Evolutionary conservation across 92 coral and sea anemone genomes (phyloP).

Genomic region (Epizoanthus ramosus): DNA sequence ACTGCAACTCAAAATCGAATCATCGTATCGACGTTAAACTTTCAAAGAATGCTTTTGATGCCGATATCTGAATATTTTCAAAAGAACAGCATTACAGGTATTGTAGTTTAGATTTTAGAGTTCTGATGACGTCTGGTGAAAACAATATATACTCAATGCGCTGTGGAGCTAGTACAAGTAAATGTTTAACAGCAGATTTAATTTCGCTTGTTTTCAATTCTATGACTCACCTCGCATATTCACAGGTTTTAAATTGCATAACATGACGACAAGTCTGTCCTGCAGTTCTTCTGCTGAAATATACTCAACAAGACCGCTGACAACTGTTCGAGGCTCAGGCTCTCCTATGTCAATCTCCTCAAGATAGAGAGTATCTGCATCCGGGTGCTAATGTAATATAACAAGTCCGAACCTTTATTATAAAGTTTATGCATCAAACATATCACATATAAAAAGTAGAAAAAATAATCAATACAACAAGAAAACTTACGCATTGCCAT

Average conservation of each 20-base stretch:
- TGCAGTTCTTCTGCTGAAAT: slow-evolving; percentile 82
- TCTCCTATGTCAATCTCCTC: slow-evolving; percentile 97
- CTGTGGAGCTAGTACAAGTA: background rate
- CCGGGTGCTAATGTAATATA: slow-evolving; percentile 80
- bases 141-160: no score
- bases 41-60: no score
- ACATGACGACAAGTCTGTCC: slow-evolving; percentile 86
- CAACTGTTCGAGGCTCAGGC: slow-evolving; percentile 90
- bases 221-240: slow-evolving; percentile 87
- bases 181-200: background rate
- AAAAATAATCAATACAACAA: background rate
- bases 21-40: no score
- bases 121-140: no score
- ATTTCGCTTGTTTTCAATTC: background rate
- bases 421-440: background rate
- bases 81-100: no score
- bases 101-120: no score
- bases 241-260: slow-evolving; percentile 94
- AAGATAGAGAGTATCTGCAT: slow-evolving; percentile 89
- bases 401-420: background rate
- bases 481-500: no score
- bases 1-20: no score
- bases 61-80: no score
- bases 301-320: slow-evolving; percentile 90
- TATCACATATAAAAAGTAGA: no score